Base-by-base conservation (phyloP, 2,797 vertebrate genomes). In the Acomys russatus region DNA sequence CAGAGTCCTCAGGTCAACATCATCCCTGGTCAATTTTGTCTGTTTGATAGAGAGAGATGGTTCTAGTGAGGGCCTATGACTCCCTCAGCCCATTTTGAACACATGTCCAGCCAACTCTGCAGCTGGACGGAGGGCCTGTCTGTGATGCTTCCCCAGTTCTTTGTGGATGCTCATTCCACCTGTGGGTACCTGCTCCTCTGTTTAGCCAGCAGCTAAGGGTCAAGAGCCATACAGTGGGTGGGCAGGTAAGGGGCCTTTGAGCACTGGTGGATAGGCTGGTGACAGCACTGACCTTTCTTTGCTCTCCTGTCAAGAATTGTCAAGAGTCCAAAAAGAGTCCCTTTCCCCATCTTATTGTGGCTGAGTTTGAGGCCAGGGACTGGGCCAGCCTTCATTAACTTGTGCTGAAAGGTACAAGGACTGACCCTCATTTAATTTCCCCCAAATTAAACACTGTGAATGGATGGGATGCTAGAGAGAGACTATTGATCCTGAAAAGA, bases 351-450 rank as follows among this genome's bases (percentile, higher is more conserved):
- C 33, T 6, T 12, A 33, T 44, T 73, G 20, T n/a, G n/a, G n/a
- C 25, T 11, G 28, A 70, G 70, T 6, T 54, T 88, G 66, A 93
- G 33, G 38, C 38, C 23, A 83, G 23, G 54, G 78, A 82, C 91
- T 44, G n/a, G 12, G n/a, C 71, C 44, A 68, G 20, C 70, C 76
- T 92, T 92, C 74, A 94, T 22, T 92, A 68, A 79, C 79, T 92
- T 51, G 54, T 91, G 89, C 76, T 92, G 92, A 95, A 92, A 96
- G 51, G 84, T 88, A 63, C 1, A 51, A 94, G 88, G 87, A 92
- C 28, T 44, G 54, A 79, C 86, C 87, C 25, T 87, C 30, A 30
- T 86, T 93, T 77, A 70, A 66, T 76, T 83, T 91, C n/a, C 38
- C 59, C 71, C 87, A 85, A 95, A 90, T 96, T 49, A 94, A 93